These are phyloP conservation scores for Drosophila burlai DNA, from an alignment of 1,140 invertebrate species.

Conservation along the genomic window DNA sequence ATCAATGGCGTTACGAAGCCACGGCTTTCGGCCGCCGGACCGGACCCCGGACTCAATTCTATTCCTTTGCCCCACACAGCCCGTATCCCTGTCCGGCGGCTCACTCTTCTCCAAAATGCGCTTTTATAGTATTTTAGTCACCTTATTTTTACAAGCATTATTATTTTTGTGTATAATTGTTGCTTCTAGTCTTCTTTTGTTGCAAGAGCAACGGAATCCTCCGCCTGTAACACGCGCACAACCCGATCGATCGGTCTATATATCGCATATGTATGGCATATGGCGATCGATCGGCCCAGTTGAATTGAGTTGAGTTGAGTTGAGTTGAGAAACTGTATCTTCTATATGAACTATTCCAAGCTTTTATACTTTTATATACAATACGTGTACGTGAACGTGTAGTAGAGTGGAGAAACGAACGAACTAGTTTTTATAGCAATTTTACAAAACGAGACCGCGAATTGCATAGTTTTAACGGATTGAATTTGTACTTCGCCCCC, in stretches of 20 bases:
- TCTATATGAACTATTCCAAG: slow-evolving; percentile 79
- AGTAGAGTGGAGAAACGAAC: slow-evolving; percentile 79
- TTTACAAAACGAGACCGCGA: slow-evolving; percentile 74
- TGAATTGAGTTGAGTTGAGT: slow-evolving; percentile 45
- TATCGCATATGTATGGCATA: slow-evolving; percentile 20
- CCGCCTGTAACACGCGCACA: slow-evolving; percentile 65
- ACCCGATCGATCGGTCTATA: slow-evolving; percentile 24
- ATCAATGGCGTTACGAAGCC: slow-evolving; percentile 81
- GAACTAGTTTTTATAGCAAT: slow-evolving; percentile 84
- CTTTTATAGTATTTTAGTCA: slow-evolving; percentile 83
- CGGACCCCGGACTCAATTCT: slow-evolving; percentile 43
- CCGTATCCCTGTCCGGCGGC: slow-evolving; percentile 36
- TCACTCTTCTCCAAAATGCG: slow-evolving; percentile 78
- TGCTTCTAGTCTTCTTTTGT: slow-evolving; percentile 85
- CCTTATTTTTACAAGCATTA: slow-evolving; percentile 82
- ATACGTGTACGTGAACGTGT: slow-evolving; percentile 67
- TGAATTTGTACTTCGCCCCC: slow-evolving; percentile 70
- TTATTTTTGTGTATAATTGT: slow-evolving; percentile 84
- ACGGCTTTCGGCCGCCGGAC: slow-evolving; percentile 50
- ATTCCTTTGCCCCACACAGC: slow-evolving; percentile 8
- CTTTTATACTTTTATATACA: slow-evolving; percentile 83
- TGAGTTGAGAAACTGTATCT: slow-evolving; percentile 61
- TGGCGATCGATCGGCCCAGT: slow-evolving; percentile 46
- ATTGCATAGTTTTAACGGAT: slow-evolving; percentile 82
- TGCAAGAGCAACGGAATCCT: slow-evolving; percentile 84